Evolutionary conservation across 2,113 vertebrate species (phyloP).

Genomic region (Naja naja): DNA sequence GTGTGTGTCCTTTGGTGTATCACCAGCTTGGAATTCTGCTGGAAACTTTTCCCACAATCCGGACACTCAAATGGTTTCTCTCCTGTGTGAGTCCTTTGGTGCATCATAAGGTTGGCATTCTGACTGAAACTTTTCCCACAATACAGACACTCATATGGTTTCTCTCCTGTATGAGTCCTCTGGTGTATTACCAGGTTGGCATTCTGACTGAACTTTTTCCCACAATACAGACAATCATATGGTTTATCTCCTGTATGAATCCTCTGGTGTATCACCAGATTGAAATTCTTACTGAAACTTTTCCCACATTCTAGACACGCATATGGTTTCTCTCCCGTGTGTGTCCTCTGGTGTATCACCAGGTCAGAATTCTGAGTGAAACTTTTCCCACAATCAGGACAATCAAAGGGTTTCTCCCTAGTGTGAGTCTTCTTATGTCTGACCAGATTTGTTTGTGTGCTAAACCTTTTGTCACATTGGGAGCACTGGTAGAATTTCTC

Average conservation of each 20-base stretch:
- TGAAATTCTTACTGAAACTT: background rate
- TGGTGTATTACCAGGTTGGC: background rate
- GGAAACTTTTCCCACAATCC: background rate
- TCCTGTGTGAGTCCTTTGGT: background rate
- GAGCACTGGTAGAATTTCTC: background rate
- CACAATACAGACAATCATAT: background rate
- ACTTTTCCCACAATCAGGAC: background rate
- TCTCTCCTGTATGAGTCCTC: background rate
- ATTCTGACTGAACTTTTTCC: background rate
- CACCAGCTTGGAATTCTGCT: background rate
- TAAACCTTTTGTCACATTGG: background rate
- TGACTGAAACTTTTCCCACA: background rate
- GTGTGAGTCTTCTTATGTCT: background rate
- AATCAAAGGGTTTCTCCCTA: background rate
- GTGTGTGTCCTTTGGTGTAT: background rate
- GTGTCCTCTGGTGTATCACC: background rate
- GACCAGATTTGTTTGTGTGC: background rate
- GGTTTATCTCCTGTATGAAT: background rate
- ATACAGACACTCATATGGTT: background rate
- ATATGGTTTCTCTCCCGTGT: background rate
- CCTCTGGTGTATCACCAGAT: background rate
- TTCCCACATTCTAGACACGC: background rate
- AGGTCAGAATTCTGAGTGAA: background rate
- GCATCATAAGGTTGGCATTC: background rate
- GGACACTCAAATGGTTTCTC: background rate